Percentiles rank a stretch among this genome's conserved stretches.
phyloP scores from a whole-genome alignment of 2,888 invertebrate species.

The Agonum fuliginosum region DNA sequence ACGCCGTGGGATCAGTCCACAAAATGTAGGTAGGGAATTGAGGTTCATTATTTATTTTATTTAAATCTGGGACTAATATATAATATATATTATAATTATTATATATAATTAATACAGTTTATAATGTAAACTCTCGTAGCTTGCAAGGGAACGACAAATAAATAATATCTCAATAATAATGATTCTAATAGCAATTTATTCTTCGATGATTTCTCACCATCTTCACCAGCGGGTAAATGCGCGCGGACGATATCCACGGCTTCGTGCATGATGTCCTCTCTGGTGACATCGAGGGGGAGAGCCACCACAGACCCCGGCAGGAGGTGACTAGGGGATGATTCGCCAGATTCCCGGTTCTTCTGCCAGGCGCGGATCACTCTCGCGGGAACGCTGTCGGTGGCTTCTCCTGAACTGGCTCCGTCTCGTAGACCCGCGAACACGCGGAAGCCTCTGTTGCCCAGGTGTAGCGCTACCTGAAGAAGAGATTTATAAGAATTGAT shows the following conservation, averaged over 20 bases:
- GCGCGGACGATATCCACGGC: conserved; percentile 86
- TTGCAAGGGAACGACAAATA: no score
- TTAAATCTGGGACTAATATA: no score
- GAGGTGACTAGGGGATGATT: conserved; percentile 65
- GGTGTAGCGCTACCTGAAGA: conserved; percentile 79
- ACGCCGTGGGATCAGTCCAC: no score
- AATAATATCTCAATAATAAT: no score
- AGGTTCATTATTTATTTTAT: no score
- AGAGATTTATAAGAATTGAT: neutral
- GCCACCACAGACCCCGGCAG: conserved; percentile 76
- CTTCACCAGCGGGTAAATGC: conserved; percentile 88
- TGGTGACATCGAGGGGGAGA: conserved; percentile 85
- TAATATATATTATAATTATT: no score
- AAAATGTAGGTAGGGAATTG: no score
- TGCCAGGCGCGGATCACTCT: conserved; percentile 74
- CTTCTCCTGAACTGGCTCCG: conserved; percentile 74
- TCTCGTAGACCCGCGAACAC: conserved; percentile 85
- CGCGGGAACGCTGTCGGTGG: conserved; percentile 78
- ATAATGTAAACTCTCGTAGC: no score
- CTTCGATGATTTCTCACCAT: conserved; percentile 80
- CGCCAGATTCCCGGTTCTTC: conserved; percentile 70
- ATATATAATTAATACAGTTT: no score
- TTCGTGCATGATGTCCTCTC: conserved; percentile 87
- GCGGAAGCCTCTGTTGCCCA: conserved; percentile 83
- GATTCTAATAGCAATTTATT: no score